Conservation (phyloP, 1,140 invertebrate genomes). For the Oncopodura yosiiana region DNA sequence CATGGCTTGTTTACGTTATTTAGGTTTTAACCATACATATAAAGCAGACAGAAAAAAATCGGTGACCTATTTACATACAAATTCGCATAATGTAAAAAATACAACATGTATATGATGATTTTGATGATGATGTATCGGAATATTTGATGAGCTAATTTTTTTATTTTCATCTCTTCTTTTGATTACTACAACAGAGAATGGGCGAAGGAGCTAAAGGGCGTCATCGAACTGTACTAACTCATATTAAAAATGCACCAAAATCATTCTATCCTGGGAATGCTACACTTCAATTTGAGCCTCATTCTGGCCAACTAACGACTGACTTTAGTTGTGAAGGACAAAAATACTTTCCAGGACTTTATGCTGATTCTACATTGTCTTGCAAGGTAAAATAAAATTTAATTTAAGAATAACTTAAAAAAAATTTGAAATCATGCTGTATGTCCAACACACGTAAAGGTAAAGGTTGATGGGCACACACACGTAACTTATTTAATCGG, state of each 20-base stretch:
- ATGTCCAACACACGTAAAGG: too few species aligned
- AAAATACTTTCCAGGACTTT: constrained; percentile 78
- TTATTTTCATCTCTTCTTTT: too few species aligned
- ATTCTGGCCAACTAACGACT: constrained; percentile 47
- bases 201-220: not conserved
- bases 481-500: too few species aligned
- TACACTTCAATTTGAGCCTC: constrained; percentile 21
- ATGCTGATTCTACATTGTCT: constrained; percentile 78
- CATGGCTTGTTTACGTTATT: too few species aligned
- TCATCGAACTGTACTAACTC: constrained; percentile 41
- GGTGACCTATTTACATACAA: too few species aligned
- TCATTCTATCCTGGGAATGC: constrained; percentile 68
- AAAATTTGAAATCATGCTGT: not conserved
- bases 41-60: too few species aligned
- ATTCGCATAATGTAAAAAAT: too few species aligned
- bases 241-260: constrained; percentile 78
- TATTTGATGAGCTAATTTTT: too few species aligned
- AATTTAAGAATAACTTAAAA: not conserved
- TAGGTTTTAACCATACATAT: too few species aligned
- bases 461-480: too few species aligned
- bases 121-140: too few species aligned
- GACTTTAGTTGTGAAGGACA: constrained; percentile 78
- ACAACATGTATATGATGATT: too few species aligned
- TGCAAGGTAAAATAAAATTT: constrained; percentile 62
- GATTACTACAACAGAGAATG: not conserved